Conservation (phyloP, 2,888 invertebrate genomes). For the Tenthredo mesomela region DNA sequence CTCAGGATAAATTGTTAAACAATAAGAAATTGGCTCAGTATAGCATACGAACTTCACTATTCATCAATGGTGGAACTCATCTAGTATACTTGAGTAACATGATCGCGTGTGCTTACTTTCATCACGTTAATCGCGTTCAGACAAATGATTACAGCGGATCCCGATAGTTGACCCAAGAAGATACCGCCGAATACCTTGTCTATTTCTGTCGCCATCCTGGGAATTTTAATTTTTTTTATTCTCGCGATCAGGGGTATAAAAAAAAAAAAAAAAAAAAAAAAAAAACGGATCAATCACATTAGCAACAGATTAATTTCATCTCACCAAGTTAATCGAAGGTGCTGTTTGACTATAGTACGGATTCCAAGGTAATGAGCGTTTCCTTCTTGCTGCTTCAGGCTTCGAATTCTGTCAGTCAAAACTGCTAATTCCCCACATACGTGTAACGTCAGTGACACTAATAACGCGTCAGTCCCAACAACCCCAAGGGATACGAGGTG, state of each 20-base stretch:
- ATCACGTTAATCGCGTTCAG: conserved; percentile 47
- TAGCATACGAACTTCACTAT: not conserved
- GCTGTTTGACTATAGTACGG: conserved; percentile 54
- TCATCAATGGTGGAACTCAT: not conserved
- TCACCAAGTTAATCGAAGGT: conserved; percentile 59
- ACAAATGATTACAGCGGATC: conserved; percentile 53
- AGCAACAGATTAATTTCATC: not conserved
- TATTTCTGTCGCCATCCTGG: conserved; percentile 52
- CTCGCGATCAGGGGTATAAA: not conserved
- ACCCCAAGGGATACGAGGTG: conserved; percentile 58
- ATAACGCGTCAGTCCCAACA: conserved; percentile 58
- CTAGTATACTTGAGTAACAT: not conserved
- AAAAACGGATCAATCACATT: not conserved
- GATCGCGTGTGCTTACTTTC: not conserved
- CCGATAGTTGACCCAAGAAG: conserved; percentile 50
- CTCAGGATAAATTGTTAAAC: no score
- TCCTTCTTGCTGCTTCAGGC: not conserved
- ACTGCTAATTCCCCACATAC: conserved; percentile 60
- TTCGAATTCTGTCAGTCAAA: conserved; percentile 56
- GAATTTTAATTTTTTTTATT: not conserved
- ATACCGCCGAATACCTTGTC: conserved; percentile 52
- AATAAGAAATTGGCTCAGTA: no score
- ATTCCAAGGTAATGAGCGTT: conserved; percentile 48
- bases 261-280: no score
- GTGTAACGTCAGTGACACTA: conserved; percentile 59